These are phyloP conservation scores for Chrosomus eos DNA, from an alignment of 2,797 vertebrate species.

Conservation along the genomic window DNA sequence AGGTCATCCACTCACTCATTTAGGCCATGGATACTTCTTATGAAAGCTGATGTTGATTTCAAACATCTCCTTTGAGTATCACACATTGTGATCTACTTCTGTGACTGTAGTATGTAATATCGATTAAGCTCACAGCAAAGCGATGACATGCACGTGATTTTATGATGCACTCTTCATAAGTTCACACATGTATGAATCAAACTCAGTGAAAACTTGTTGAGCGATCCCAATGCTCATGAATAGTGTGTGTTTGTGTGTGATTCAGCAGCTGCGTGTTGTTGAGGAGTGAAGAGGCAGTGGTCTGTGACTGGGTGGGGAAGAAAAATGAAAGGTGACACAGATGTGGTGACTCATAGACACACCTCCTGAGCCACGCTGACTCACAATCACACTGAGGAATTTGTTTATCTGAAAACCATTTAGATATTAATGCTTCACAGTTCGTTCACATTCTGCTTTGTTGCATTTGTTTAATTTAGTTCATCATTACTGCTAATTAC, in stretches of 20 bases:
- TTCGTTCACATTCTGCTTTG: neutral
- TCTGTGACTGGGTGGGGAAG: slow-evolving; percentile 42
- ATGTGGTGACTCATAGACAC: slow-evolving; percentile 52
- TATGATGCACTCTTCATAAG: slow-evolving; percentile 2
- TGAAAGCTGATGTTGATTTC: neutral
- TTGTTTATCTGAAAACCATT: slow-evolving; percentile 26
- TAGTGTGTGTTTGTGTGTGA: slow-evolving; percentile 8
- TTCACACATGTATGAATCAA: slow-evolving; percentile 8
- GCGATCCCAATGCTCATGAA: neutral
- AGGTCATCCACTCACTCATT: neutral
- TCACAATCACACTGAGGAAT: slow-evolving; percentile 37
- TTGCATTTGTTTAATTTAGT: neutral
- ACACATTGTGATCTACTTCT: neutral
- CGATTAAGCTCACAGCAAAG: neutral
- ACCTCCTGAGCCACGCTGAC: slow-evolving; percentile 44
- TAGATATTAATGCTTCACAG: neutral
- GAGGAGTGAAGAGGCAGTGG: slow-evolving; percentile 30
- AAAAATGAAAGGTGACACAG: slow-evolving; percentile 27
- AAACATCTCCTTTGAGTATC: neutral
- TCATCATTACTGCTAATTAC: neutral
- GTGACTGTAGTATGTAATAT: neutral
- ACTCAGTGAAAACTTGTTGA: slow-evolving; percentile 28
- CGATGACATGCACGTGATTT: neutral
- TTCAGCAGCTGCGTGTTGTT: slow-evolving; percentile 21
- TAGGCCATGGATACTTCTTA: neutral